Conservation (phyloP, 2,888 invertebrate genomes). For the Mythimna albipuncta region DNA sequence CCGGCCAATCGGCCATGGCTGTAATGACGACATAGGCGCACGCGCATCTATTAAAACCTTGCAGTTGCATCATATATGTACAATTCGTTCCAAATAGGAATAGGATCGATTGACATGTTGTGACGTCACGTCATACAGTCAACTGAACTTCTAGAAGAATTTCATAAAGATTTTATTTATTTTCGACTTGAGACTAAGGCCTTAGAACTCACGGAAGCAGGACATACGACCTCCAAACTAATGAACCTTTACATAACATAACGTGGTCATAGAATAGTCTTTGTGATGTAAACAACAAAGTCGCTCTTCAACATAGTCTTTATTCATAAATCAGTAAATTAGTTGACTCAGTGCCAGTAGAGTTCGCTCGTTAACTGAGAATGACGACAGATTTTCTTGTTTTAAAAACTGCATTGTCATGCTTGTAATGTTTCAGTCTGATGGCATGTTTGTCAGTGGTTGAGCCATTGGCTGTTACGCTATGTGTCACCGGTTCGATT, state of each 20-base stretch:
- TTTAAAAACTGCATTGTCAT: constrained; percentile 1
- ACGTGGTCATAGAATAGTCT: neutral
- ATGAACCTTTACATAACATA: too few relatives aligned
- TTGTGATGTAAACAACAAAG: neutral
- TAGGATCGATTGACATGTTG: too few relatives aligned
- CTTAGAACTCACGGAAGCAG: too few relatives aligned
- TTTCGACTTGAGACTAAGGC: too few relatives aligned
- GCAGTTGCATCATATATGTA: constrained; percentile 59
- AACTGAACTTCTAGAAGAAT: too few relatives aligned
- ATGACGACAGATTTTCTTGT: neutral
- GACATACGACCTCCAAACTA: too few relatives aligned
- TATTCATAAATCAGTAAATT: neutral
- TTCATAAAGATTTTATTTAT: too few relatives aligned
- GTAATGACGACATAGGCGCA: constrained; percentile 62
- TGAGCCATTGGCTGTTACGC: too few relatives aligned
- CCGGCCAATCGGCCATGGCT: constrained; percentile 52
- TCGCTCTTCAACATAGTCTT: neutral
- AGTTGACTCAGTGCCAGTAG: neutral
- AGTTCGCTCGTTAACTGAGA: neutral
- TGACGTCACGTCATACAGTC: too few relatives aligned
- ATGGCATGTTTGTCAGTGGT: neutral
- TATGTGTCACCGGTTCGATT: too few relatives aligned
- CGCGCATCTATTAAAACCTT: constrained; percentile 43
- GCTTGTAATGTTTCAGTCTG: neutral
- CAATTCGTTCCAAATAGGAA: too few relatives aligned